These are phyloP conservation scores for Phyllostomus hastatus DNA, from an alignment of 2,113 vertebrate species.

Conservation along the genomic window DNA sequence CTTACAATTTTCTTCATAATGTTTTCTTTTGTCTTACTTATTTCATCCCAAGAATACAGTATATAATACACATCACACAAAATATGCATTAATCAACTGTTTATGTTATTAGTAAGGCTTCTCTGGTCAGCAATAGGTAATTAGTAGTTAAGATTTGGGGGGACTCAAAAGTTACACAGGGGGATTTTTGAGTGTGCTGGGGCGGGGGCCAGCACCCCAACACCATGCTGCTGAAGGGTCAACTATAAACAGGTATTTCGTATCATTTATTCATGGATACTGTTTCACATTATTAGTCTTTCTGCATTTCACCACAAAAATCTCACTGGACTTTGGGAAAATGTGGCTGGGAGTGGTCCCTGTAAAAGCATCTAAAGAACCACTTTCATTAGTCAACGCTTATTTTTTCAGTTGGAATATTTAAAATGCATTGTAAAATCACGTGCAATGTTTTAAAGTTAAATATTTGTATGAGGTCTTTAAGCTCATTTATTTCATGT, in stretches of 20 bases:
- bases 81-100: not conserved
- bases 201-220: not conserved
- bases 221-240: not conserved
- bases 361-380: not conserved
- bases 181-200: no score
- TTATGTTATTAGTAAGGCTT: not conserved
- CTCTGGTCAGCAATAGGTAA: not conserved
- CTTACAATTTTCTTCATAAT: not conserved
- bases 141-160: not conserved
- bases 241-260: not conserved
- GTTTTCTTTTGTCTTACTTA: not conserved
- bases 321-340: not conserved
- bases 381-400: not conserved
- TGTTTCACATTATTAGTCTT: not conserved
- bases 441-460: not conserved
- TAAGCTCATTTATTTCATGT: not conserved
- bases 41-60: not conserved
- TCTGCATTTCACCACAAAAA: not conserved
- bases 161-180: not conserved
- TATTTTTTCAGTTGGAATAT: not conserved
- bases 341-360: not conserved
- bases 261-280: not conserved
- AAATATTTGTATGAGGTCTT: not conserved
- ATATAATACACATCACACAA: not conserved
- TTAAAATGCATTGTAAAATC: not conserved